Conservation (phyloP, 2,113 vertebrate species). For the Hyaena hyaena region DNA sequence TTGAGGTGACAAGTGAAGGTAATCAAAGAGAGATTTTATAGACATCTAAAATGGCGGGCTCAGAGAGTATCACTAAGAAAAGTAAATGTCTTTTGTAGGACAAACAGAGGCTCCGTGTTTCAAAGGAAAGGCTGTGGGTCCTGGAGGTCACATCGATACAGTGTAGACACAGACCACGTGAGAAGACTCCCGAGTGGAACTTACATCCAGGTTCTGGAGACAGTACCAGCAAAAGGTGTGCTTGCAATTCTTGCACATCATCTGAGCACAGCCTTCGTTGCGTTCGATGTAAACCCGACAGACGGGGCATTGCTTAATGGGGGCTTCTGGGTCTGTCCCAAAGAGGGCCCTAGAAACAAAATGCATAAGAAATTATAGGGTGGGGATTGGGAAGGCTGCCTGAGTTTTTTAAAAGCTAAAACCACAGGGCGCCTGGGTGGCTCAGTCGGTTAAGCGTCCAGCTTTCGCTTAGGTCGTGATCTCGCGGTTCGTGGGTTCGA, state of each 20-base stretch:
- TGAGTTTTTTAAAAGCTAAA: not conserved
- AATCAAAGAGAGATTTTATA: not conserved
- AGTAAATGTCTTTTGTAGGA: not conserved
- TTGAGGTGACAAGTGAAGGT: not conserved
- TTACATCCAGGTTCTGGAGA: slow-evolving; percentile 96
- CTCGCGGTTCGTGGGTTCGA: no score
- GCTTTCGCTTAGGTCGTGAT: no score
- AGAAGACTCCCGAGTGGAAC: slow-evolving; percentile 60
- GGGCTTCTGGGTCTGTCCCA: slow-evolving; percentile 85
- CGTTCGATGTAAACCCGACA: slow-evolving; percentile 96
- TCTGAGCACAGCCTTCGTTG: slow-evolving; percentile 98
- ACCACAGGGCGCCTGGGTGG: no score
- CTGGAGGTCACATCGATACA: rapidly evolving
- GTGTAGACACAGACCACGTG: rapidly evolving
- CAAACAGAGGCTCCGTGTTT: not conserved
- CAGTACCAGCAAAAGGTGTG: slow-evolving; percentile 99
- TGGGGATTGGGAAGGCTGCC: not conserved
- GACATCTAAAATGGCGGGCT: not conserved
- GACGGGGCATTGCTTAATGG: slow-evolving; percentile 96
- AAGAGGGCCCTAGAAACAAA: slow-evolving; percentile 82
- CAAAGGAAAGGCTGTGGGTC: not conserved
- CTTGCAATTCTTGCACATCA: slow-evolving; percentile 99
- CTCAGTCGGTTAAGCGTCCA: no score
- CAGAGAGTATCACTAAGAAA: not conserved
- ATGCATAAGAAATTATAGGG: rapidly evolving